Base-by-base conservation (phyloP, 1,140 invertebrate species). In the Camponotus pennsylvanicus region DNA sequence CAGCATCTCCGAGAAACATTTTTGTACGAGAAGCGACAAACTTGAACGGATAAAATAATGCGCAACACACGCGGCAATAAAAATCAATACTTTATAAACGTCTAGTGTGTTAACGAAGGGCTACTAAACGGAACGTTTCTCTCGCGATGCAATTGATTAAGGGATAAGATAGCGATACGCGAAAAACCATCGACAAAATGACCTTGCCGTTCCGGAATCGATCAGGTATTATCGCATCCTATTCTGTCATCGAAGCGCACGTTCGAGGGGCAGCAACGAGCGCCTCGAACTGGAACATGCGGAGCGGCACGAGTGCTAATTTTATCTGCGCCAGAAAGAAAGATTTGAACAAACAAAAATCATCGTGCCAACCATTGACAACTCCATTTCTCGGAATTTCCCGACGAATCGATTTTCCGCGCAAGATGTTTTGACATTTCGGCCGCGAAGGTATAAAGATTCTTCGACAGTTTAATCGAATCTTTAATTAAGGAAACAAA, bases 51-150 rank as follows among this genome's bases (percentile, higher is more conserved):
- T 21, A 32, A 78, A 18, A 18, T 69, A 69, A 64, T 66, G 45
- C 59, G 59, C 61, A 61, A 83, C 40, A 83, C 55, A 63, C 45
- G 40, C 67, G 32, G 7, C 40, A 32, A 45, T 55, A 83, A 75
- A 83, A 61, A 83, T 83, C 79, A 83, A 83, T 83, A 80, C 34
- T 55, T 34, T 27, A 55, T 80, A 13, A 75, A 45, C 21, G 34
- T 6, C 42, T 11, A 15, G 13, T n/a, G 9, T 42, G 13, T 49
- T 34, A 27, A 37, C 8, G 34, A 59, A 32, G 45, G 21, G 18
- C 18, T 37, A 32, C 45, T 13, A 18, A 59, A 27, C 40, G 55
- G 2, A 42, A 13, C 13, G 15, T 59, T 11, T 3, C 4, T 71
- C 18, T 15, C 3, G 27, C 79, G 42, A 7, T 13, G 15, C 45